These are phyloP conservation scores for Punctoribates punctum DNA, from an alignment of 2,888 invertebrate species.

Conservation along the genomic window DNA sequence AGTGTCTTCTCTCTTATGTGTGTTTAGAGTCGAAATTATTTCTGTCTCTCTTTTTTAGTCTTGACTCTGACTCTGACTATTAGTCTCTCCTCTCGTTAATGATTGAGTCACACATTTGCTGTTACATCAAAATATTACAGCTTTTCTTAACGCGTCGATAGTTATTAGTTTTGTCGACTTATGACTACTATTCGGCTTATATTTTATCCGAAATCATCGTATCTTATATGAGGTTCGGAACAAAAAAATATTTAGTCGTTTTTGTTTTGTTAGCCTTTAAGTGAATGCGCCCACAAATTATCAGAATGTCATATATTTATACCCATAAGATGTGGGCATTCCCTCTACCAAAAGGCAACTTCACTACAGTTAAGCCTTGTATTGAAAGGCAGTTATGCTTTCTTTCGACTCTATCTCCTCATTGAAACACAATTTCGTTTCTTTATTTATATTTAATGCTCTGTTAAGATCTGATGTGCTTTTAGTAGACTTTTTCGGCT, in stretches of 20 bases:
- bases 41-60: conserved; percentile 9
- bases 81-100: conserved; percentile 14
- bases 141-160: conserved; percentile 1
- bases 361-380: neutral
- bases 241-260: neutral
- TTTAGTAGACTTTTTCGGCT: neutral
- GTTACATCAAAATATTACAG: conserved; percentile 18
- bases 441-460: conserved; percentile 26
- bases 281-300: neutral
- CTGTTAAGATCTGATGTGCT: conserved; percentile 7
- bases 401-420: neutral
- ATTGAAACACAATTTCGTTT: neutral
- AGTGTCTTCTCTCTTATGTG: neutral
- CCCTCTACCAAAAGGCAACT: neutral
- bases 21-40: conserved; percentile 14
- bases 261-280: neutral
- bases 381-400: conserved; percentile 17
- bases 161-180: conserved; percentile 17
- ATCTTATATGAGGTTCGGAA: neutral
- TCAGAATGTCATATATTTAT: too few species aligned
- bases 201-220: conserved; percentile 9
- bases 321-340: neutral
- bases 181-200: neutral
- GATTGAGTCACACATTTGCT: conserved; percentile 30
- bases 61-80: neutral